Evolutionary conservation across 2,797 vertebrate genomes (phyloP).

Genomic region (Gallinago stenura): DNA sequence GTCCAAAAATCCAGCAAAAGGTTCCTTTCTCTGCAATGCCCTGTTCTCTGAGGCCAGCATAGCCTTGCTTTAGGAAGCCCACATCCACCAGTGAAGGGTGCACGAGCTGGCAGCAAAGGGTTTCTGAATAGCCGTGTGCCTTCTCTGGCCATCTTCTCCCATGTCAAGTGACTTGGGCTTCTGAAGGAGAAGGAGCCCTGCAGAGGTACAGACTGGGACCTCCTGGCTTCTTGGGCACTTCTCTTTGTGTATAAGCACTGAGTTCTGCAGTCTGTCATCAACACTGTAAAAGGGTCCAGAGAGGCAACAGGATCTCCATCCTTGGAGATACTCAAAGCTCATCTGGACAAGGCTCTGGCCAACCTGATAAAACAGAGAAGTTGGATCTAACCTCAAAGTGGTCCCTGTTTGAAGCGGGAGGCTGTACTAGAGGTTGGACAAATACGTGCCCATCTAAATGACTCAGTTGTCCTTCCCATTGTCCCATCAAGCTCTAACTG

Average conservation of each 20-base stretch:
- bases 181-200: neutral
- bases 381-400: neutral
- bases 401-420: neutral
- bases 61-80: neutral
- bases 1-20: neutral
- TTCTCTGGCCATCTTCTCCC: neutral
- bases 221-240: neutral
- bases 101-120: neutral
- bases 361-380: neutral
- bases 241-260: neutral
- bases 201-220: neutral
- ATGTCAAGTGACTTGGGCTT: neutral
- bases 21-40: neutral
- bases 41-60: neutral
- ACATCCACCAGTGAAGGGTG: neutral
- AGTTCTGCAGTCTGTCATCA: accelerated
- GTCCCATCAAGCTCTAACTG: neutral
- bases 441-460: neutral
- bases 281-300: neutral
- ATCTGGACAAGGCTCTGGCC: neutral
- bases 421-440: neutral
- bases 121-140: neutral
- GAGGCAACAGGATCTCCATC: neutral
- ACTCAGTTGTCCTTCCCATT: neutral
- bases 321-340: neutral